phyloP scores from a whole-genome alignment of 2,797 vertebrate species.

The Cyclopterus lumpus region DNA sequence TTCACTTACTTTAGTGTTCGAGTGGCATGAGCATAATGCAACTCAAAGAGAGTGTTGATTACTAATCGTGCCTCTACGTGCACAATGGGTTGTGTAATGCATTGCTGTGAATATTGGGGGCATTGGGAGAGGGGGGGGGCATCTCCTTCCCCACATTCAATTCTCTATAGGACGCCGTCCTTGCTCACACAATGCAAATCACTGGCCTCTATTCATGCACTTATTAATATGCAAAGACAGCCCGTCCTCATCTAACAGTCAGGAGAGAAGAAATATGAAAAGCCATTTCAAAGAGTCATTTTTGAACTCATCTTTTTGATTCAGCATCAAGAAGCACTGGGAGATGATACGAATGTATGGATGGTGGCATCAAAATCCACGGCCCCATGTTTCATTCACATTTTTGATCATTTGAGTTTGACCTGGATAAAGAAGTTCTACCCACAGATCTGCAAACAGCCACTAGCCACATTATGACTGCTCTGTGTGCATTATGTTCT shows the following conservation, averaged over 20 bases:
- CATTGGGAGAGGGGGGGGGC: slow-evolving; percentile 10
- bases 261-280: slow-evolving; percentile 66
- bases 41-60: not conserved
- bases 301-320: slow-evolving; percentile 48
- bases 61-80: not conserved
- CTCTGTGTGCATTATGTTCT: not conserved
- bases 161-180: slow-evolving; percentile 85
- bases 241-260: slow-evolving; percentile 81
- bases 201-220: slow-evolving; percentile 88
- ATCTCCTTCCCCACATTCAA: slow-evolving; percentile 73
- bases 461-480: not conserved
- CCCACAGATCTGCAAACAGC: slow-evolving; percentile 7
- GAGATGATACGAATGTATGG: slow-evolving; percentile 35
- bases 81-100: slow-evolving; percentile 64
- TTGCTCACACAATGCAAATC: slow-evolving; percentile 90
- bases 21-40: not conserved
- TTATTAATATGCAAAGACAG: slow-evolving; percentile 95
- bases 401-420: not conserved
- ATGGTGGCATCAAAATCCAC: slow-evolving; percentile 22
- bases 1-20: not conserved
- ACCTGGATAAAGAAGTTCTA: not conserved
- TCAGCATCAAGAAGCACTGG: slow-evolving; percentile 6
- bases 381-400: slow-evolving; percentile 2
- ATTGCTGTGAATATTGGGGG: slow-evolving; percentile 77
- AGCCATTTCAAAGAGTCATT: slow-evolving; percentile 50